Conservation (phyloP, 2,888 invertebrate species). For the Acrobasis suavella region DNA sequence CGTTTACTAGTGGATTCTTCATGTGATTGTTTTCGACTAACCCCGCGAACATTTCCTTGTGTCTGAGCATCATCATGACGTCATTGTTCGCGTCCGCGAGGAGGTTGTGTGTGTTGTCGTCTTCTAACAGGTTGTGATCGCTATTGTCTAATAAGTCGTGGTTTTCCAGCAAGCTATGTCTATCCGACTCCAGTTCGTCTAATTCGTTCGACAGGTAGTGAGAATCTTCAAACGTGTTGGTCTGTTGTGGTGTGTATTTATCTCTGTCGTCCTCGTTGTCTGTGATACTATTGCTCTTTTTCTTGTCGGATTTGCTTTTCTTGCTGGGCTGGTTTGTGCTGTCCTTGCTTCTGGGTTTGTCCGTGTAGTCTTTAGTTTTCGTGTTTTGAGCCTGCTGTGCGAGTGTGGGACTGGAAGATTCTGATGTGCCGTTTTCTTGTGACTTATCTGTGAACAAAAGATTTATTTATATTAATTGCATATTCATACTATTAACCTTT, state of each 20-base stretch:
- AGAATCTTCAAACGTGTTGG: constrained; percentile 63
- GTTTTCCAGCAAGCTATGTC: constrained; percentile 75
- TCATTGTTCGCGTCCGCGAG: constrained; percentile 64
- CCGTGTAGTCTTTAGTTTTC: constrained; percentile 72
- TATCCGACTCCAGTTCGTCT: constrained; percentile 75
- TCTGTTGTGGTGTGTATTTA: constrained; percentile 34
- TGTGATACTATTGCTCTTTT: constrained; percentile 75
- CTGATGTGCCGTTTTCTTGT: constrained; percentile 80
- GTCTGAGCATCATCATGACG: constrained; percentile 68
- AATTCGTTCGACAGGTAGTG: constrained; percentile 68
- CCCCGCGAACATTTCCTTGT: constrained; percentile 69
- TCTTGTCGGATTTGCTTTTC: constrained; percentile 77
- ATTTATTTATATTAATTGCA: background rate
- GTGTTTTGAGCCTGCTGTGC: constrained; percentile 70
- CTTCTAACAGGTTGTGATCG: constrained; percentile 72
- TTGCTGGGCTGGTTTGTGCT: constrained; percentile 73
- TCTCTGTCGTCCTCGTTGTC: constrained; percentile 58
- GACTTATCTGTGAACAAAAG: constrained; percentile 62
- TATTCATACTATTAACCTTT: no score
- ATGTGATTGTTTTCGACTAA: constrained; percentile 67
- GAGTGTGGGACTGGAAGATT: constrained; percentile 73
- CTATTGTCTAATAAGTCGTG: constrained; percentile 74
- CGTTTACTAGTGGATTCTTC: constrained; percentile 64
- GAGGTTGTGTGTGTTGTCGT: constrained; percentile 69
- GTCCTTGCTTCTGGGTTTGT: constrained; percentile 68